Base-by-base conservation (phyloP, 2,888 invertebrate species). In the Parnassius glacialis region DNA sequence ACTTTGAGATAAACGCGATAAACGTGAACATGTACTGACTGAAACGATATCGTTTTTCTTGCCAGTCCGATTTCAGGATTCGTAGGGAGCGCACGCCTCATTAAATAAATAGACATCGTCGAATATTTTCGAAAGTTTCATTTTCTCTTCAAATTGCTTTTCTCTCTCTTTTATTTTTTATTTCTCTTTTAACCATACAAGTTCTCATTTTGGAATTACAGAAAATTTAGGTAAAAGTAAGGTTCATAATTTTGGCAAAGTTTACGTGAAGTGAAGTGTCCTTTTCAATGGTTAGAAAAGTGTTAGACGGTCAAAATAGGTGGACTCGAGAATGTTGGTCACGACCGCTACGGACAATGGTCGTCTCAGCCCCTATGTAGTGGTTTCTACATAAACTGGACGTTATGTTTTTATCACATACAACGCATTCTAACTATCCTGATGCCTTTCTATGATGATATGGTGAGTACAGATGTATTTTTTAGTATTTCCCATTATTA, bases 391-490 rank as follows among this genome's bases (percentile, higher is more conserved):
- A 70, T 87, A 62, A 90, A 90, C 64, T 81, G 83, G 83, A 90
- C 90, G 81, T 77, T 88, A 90, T 90, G 90, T 71, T 84, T 81
- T 64, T 80, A 78, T 62, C 80, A 87, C 58, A 78, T 89, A 68
- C 81, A 80, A 74, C 78, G 80, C 68, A 77, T 87, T 65, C 66
- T 88, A 61, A 75, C 80, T 64, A 79, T 87, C 80, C 85, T 87
- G 67, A 90, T 91, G 90, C 87, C 90, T 76, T 80, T 80, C 83
- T 88, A 90, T 84, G 85, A 90, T 88, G 86, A 86, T 71, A 83
- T 85, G 81, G 90, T 90, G 68, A 89, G 90, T 68, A 34, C 11
- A 48, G 0, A 34, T 34, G 7, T 5, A n/a, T 34, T 34, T 34
- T 13, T 10, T 13, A 47, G 25, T 12, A 5, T 16, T 11, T 44